These are phyloP conservation scores for Ophiothrix spiculata DNA, from an alignment of 35 echinoderm and acorn worm genomes.

Conservation along the genomic window DNA sequence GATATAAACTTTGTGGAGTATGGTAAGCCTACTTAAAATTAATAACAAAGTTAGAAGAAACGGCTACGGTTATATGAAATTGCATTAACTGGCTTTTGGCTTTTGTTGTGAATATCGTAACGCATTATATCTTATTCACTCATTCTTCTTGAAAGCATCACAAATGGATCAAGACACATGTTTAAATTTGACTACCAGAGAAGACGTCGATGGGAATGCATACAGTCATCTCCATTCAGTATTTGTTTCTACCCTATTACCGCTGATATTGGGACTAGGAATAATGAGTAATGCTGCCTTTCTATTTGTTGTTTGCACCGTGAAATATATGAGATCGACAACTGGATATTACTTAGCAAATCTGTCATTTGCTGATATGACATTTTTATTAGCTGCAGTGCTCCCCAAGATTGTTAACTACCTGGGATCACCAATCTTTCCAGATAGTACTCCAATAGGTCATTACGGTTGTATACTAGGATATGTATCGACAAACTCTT, in stretches of 20 bases:
- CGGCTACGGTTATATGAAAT: too few species aligned
- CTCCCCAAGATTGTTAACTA: conserved; percentile 44
- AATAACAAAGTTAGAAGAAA: too few species aligned
- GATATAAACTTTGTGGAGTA: too few species aligned
- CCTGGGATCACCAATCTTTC: conserved; percentile 31
- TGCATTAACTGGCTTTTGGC: too few species aligned
- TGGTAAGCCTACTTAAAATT: too few species aligned
- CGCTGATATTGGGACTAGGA: conserved; percentile 41
- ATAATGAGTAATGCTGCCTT: conserved; percentile 50
- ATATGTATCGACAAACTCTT: conserved; percentile 34
- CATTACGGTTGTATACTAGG: conserved; percentile 49
- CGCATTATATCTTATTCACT: too few species aligned
- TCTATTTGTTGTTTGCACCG: conserved; percentile 51
- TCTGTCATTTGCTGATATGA: conserved; percentile 53
- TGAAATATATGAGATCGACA: conserved; percentile 42
- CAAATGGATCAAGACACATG: too few species aligned
- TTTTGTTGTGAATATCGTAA: too few species aligned
- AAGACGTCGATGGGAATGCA: neutral
- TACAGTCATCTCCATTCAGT: neutral
- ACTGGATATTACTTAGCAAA: conserved; percentile 61
- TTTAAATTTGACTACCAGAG: too few species aligned
- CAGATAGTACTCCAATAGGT: conserved; percentile 36
- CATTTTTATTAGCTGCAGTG: conserved; percentile 43
- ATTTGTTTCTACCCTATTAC: conserved; percentile 22
- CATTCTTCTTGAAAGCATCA: too few species aligned